Conservation (phyloP, 2,888 invertebrate genomes). For the Ophion slaviceki region DNA sequence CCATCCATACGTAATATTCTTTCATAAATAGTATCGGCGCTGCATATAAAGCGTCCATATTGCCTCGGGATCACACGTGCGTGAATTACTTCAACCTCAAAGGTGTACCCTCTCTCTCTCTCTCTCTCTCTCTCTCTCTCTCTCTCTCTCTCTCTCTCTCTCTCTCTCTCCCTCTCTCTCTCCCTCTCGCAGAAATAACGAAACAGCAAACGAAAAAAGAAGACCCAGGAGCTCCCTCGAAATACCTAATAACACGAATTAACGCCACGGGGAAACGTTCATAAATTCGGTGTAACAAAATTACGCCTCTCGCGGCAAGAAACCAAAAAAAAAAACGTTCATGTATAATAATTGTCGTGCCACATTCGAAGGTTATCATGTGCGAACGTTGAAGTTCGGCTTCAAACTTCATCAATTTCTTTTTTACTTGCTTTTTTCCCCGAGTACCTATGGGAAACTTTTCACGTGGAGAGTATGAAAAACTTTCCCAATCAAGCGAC, state of each 20-base stretch:
- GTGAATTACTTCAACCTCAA: not conserved
- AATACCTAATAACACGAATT: not conserved
- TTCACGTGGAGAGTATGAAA: not conserved
- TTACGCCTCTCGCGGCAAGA: not conserved
- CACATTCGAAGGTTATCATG: not conserved
- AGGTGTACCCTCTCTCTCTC: not conserved
- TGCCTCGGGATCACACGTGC: not conserved
- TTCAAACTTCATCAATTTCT: not conserved
- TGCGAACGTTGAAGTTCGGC: not conserved
- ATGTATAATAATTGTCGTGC: not conserved
- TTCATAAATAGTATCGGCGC: constrained; percentile 4
- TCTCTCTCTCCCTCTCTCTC: not conserved
- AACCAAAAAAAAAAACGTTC: not conserved
- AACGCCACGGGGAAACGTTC: not conserved
- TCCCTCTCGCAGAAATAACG: not conserved
- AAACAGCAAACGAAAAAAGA: not conserved
- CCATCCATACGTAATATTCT: constrained; percentile 51
- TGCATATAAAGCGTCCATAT: constrained; percentile 8
- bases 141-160: too few species aligned
- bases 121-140: not conserved
- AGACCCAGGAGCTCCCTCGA: not conserved
- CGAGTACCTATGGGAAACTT: not conserved
- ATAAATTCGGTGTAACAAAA: not conserved
- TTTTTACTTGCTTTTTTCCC: not conserved
- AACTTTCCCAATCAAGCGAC: not conserved